Base-by-base conservation (phyloP, 2,113 vertebrate species). In the Phoenicopterus ruber region DNA sequence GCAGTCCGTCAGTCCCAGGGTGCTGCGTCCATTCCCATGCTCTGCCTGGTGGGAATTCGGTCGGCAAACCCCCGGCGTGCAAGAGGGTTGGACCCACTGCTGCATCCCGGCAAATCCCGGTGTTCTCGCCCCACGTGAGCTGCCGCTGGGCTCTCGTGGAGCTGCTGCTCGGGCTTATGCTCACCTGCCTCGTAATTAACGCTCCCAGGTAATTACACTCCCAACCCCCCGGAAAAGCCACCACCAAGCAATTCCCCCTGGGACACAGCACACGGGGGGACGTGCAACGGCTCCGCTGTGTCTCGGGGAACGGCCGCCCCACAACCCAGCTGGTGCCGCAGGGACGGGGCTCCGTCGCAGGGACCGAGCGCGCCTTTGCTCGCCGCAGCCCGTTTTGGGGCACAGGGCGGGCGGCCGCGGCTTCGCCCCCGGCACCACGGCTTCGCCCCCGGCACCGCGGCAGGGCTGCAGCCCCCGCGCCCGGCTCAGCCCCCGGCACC, bases 281-380 rank as follows among this genome's bases (percentile, higher is more conserved):
- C 6, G 3, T 7, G 49, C 12, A 1, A 1, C 0, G 3, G 70
- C 28, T 62, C 34, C 2, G 34, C 14, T 9, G 62, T 2, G 11
- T 36, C 58, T 66, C 17, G 71, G 84, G 65, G 76, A 67, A 7
- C 1, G 12, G 1, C 58, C 44, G 15, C 24, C 26, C 82, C 66
- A 3, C 4, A 40, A 7, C 40, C 10, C 0, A 15, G 49, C 47
- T 21, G 70, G 18, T 6, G 32, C 54, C 54, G 29, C 1, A 0
- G 26, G 18, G 20, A 4, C 5, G 1, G 46, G 24, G 25, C 20
- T 28, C 24, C 6, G 0, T 8, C 7, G 2, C 4, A 2, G 58
- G 52, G 16, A 6, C 11, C 1, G 2, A 34, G 19, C 0, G 1
- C 2, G 1, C 17, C 12, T 49, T 40, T 0, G 5, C 29, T 57